Evolutionary conservation across 2,797 vertebrate species (phyloP).

Genomic region (Lepilemur septentrionalis): DNA sequence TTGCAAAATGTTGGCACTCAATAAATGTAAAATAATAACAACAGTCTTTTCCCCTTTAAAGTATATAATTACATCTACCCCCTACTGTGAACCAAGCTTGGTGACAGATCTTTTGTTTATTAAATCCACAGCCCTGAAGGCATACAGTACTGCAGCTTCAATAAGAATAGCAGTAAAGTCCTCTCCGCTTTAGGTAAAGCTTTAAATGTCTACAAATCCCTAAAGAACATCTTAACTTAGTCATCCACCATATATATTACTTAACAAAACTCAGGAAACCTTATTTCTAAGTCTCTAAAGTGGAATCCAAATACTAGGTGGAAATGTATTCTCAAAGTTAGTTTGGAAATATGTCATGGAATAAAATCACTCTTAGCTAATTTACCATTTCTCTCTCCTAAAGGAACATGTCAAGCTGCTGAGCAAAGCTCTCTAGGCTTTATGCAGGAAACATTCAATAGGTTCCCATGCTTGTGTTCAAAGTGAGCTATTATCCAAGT

Average conservation of each 20-base stretch:
- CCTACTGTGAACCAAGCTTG: slow-evolving; percentile 68
- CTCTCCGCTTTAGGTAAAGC: slow-evolving; percentile 61
- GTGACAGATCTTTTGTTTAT: slow-evolving; percentile 81
- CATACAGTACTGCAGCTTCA: slow-evolving; percentile 53
- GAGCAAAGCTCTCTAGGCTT: slow-evolving; percentile 42
- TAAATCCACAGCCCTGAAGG: slow-evolving; percentile 74
- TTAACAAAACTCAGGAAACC: slow-evolving; percentile 58
- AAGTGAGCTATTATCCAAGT: slow-evolving; percentile 73
- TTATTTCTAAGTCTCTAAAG: slow-evolving; percentile 46
- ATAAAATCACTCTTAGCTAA: slow-evolving; percentile 68
- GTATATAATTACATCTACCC: slow-evolving; percentile 78
- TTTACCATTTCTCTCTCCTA: slow-evolving; percentile 70
- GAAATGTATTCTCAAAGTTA: slow-evolving; percentile 62
- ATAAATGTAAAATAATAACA: slow-evolving; percentile 78
- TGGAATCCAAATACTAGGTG: slow-evolving; percentile 59
- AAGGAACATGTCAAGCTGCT: slow-evolving; percentile 54
- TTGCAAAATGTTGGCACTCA: slow-evolving; percentile 75
- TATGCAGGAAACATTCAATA: slow-evolving; percentile 71
- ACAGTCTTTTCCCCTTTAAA: slow-evolving; percentile 74
- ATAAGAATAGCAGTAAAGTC: slow-evolving; percentile 7
- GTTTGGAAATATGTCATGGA: slow-evolving; percentile 74
- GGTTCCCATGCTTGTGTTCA: slow-evolving; percentile 70
- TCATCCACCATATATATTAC: slow-evolving; percentile 31
- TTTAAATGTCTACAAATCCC: slow-evolving; percentile 60
- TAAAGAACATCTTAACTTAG: slow-evolving; percentile 54